Base-by-base conservation (phyloP, 1,140 invertebrate species). In the Orius insidiosus region DNA sequence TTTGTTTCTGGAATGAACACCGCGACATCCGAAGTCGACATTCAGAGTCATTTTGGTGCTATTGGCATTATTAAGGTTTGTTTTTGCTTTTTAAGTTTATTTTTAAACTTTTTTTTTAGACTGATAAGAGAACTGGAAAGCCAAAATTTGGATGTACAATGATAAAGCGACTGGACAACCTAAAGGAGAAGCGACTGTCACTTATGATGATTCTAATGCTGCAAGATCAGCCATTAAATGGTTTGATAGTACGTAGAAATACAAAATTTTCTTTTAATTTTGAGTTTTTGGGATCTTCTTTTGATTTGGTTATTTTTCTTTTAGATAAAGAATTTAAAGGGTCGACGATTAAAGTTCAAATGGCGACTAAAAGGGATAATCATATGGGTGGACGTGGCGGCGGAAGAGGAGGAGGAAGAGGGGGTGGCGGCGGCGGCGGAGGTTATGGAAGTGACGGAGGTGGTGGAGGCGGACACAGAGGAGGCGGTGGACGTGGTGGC, bases 71-170 rank as follows among this genome's bases (percentile, higher is more conserved):
- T 98, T 47, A 98, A 98, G 77, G 90, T 89, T 65, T 58, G 51
- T 52, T n/a, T n/a, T n/a, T n/a, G n/a, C n/a, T 15, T 15, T 15
- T 11, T 36, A n/a, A n/a, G n/a, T n/a, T 36, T 15, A 36, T 36
- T 36, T 36, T 4, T 4, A 11, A n/a, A 15, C 35, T 3, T 15
- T n/a, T 40, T n/a, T 67, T 69, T 10, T 58, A 96, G 88, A 87
- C 75, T 60, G 93, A 98, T 59, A 95, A 93, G 58, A 80, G 81
- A 54, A 92, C 89, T 1, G 79, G 82, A 48, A 86, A 87, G 56
- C 86, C 86, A 96, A 95, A 67, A 85, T 98, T 47, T 97, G 92
- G 92, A 82, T 98, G 63, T 98, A 98, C 64, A 95, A 90, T 62
- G 92, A 98, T 56, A 97, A 97, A 67, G 71, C 74, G 14, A 88